phyloP scores from a whole-genome alignment of 2,797 vertebrate species.

The Phylloscopus collybita region DNA sequence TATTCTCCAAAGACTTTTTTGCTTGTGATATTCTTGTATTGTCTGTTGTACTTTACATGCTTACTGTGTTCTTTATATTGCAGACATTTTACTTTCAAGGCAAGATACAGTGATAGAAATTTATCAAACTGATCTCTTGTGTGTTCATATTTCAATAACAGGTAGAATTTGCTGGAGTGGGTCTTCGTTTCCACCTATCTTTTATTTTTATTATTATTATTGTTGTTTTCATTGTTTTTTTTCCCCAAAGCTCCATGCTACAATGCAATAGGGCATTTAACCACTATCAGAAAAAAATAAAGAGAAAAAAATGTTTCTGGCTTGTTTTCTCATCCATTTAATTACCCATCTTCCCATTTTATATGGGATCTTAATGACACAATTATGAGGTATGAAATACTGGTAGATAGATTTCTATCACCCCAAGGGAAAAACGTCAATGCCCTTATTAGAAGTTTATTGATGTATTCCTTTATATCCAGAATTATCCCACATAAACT shows the following conservation, averaged over 20 bases:
- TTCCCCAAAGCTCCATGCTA: background rate
- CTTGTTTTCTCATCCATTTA: background rate
- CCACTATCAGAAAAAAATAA: background rate
- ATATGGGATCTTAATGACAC: background rate
- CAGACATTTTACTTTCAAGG: background rate
- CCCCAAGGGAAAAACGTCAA: background rate
- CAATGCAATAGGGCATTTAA: background rate
- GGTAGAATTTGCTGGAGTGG: background rate
- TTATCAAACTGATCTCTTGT: background rate
- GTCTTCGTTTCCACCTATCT: background rate
- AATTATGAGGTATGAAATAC: background rate
- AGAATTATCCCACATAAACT: constrained; percentile 25
- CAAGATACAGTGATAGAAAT: background rate
- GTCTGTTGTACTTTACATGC: background rate
- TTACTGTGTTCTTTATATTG: background rate
- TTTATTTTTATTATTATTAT: background rate
- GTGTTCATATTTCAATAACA: background rate
- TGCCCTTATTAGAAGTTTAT: constrained; percentile 37
- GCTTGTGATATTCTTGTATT: background rate
- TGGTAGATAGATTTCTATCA: background rate
- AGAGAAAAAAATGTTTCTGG: background rate
- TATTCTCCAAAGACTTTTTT: background rate
- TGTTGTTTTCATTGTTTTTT: no score
- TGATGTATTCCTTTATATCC: constrained; percentile 15
- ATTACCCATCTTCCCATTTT: background rate